phyloP scores from a whole-genome alignment of 1,140 invertebrate genomes.

The Drosophila orena region DNA sequence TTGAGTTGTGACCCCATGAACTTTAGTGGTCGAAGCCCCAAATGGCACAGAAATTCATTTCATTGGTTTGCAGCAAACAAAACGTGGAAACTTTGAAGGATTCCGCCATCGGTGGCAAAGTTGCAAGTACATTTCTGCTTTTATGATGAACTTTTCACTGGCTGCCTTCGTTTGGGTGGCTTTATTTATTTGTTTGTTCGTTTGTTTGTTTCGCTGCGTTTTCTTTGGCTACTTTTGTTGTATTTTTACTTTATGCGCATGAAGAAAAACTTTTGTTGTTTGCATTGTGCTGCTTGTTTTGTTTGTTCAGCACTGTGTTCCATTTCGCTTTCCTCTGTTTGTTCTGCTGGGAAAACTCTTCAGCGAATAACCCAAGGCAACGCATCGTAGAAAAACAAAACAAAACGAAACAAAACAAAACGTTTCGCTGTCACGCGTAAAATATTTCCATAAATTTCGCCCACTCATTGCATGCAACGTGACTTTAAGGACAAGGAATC shows the following conservation, averaged over 20 bases:
- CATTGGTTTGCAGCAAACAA: conserved; percentile 36
- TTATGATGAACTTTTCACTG: conserved; percentile 51
- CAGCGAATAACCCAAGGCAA: conserved; percentile 56
- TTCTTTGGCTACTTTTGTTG: conserved; percentile 13
- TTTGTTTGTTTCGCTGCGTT: conserved; percentile 45
- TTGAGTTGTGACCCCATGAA: background rate
- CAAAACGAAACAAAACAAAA: conserved; percentile 50
- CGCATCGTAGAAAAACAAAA: conserved; percentile 53
- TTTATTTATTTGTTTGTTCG: conserved; percentile 59
- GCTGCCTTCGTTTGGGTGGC: conserved; percentile 30
- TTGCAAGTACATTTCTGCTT: conserved; percentile 49
- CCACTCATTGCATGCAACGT: conserved; percentile 68
- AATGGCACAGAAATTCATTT: conserved; percentile 39
- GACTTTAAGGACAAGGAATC: conserved; percentile 47
- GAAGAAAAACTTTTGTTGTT: conserved; percentile 55
- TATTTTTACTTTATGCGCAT: conserved; percentile 30
- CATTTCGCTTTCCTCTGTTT: conserved; percentile 58
- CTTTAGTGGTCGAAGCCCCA: conserved; percentile 37
- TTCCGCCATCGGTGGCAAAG: conserved; percentile 35
- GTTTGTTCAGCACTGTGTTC: conserved; percentile 62
- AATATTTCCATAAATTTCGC: conserved; percentile 73
- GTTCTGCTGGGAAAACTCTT: conserved; percentile 68
- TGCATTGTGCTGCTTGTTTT: conserved; percentile 56
- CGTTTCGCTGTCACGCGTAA: conserved; percentile 73
- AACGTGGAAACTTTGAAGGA: conserved; percentile 48